phyloP scores from a whole-genome alignment of 64 coral and sea anemone species.

The Stylophora pistillata region DNA sequence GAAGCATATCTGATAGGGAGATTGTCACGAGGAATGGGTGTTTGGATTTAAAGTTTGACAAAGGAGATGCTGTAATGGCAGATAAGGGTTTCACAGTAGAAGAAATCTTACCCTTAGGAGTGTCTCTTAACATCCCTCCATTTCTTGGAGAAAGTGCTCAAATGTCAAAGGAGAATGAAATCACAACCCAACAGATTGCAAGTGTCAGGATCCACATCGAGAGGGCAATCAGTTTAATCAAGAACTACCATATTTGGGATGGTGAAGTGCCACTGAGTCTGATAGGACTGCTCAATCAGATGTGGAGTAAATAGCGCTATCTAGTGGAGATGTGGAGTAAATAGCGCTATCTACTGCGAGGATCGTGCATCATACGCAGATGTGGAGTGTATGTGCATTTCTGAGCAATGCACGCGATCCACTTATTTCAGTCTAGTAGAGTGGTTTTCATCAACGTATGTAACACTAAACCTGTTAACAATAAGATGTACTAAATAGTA shows the following conservation, averaged over 20 bases:
- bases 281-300: too few relatives aligned
- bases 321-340: conserved; percentile 16
- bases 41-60: conserved; percentile 10
- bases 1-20: conserved; percentile 45
- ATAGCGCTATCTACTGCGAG: too few relatives aligned
- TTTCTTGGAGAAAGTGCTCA: conserved; percentile 38
- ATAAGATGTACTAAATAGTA: too few relatives aligned
- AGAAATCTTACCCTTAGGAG: conserved; percentile 19
- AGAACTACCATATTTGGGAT: conserved; percentile 16
- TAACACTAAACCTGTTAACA: too few relatives aligned
- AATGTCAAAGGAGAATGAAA: conserved; percentile 23
- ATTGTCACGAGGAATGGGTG: conserved; percentile 10
- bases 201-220: conserved; percentile 39
- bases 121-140: conserved; percentile 19
- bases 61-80: conserved; percentile 26
- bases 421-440: too few relatives aligned
- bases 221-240: conserved; percentile 48
- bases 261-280: too few relatives aligned
- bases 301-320: not conserved
- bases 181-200: conserved; percentile 27
- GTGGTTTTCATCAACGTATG: too few relatives aligned
- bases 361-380: not conserved
- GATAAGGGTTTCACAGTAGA: conserved; percentile 28
- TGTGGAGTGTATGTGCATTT: too few relatives aligned
- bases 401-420: too few relatives aligned